Percentiles rank a stretch among this genome's conserved stretches.
phyloP scores from a whole-genome alignment of 2,797 vertebrate species.

The Ctenopoma multispine region DNA sequence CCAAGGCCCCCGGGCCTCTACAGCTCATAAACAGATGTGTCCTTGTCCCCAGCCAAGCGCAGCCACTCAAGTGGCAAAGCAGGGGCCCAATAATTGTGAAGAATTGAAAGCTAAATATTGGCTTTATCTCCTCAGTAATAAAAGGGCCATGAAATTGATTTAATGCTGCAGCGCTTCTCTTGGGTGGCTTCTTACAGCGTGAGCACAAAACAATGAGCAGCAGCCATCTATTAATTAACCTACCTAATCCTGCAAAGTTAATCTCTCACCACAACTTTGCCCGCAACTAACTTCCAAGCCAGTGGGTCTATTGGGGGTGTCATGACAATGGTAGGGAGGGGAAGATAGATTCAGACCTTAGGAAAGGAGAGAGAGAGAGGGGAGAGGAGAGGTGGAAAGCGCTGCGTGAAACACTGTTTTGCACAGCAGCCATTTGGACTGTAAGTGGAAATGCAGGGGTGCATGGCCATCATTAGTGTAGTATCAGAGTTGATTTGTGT shows the following conservation, averaged over 20 bases:
- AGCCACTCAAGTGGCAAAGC: slow-evolving; percentile 84
- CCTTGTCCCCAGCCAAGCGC: slow-evolving; percentile 83
- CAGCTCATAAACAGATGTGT: slow-evolving; percentile 84
- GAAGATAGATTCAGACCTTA: slow-evolving; percentile 76
- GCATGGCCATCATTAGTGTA: slow-evolving; percentile 75
- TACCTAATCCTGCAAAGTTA: slow-evolving; percentile 87
- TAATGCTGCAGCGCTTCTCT: slow-evolving; percentile 90
- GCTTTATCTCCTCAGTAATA: slow-evolving; percentile 87
- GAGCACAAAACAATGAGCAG: slow-evolving; percentile 87
- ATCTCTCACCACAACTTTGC: slow-evolving; percentile 86
- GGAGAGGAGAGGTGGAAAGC: slow-evolving; percentile 38
- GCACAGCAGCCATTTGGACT: slow-evolving; percentile 61
- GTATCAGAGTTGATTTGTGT: slow-evolving; percentile 74
- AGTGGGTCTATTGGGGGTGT: slow-evolving; percentile 79
- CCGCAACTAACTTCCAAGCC: slow-evolving; percentile 84
- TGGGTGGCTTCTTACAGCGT: slow-evolving; percentile 83
- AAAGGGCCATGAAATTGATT: slow-evolving; percentile 93
- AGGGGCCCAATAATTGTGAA: slow-evolving; percentile 85
- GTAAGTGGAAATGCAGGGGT: slow-evolving; percentile 67
- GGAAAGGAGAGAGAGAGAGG: slow-evolving; percentile 52
- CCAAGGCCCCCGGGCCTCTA: slow-evolving; percentile 77
- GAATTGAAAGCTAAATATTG: slow-evolving; percentile 88
- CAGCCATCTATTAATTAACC: slow-evolving; percentile 91
- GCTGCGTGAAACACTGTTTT: slow-evolving; percentile 51
- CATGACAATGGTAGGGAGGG: slow-evolving; percentile 78